Evolutionary conservation across 2,888 invertebrate species (phyloP), one percentile per base, ranked within the genome.

Genomic region (Acleris literana): DNA sequence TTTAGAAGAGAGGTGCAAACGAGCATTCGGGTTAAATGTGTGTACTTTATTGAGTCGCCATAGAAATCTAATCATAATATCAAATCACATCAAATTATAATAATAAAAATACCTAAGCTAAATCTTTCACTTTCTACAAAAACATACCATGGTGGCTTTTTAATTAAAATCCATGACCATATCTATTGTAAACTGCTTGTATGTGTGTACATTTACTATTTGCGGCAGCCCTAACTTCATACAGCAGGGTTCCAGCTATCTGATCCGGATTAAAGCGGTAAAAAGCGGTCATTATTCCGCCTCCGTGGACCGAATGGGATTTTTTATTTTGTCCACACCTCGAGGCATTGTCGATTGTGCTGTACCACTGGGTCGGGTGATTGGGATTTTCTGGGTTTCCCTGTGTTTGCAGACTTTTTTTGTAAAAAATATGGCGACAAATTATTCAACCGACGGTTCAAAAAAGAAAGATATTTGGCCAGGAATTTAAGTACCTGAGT

Each of bases 201-300:
- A 13, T 33, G 33, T n/a, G 18, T 17, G 48, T 18, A 1, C 20
- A 5, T 16, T 9, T 17, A 18, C 18, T 13, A 43, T 56, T 56
- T 63, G 25, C 56, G 55, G n/a, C 60, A 65, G 16, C 65, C 66
- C 62, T 62, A 48, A 20, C 16, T 18, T 5, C 51, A 29, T 43
- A 29, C 54, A 58, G 46, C 63, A 81, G 82, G 78, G 77, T 70
- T 70, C 78, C 73, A 78, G 81, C 80, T 87, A 90, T 92, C 90
- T 87, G 90, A 91, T 90, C 87, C 82, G 87, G 88, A 90, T 91
- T 91, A 90, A 76, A 72, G 83, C 84, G 79, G 88, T 90, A 91
- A 91, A 92, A 91, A 90, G 88, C 87, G 78, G 84, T 90, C 81
- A 90, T 92, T 92, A 92, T 92, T 92, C 88, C 89, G 88, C 88